These are phyloP conservation scores for Rissa tridactyla DNA, from an alignment of 2,113 vertebrate species.

Conservation along the genomic window DNA sequence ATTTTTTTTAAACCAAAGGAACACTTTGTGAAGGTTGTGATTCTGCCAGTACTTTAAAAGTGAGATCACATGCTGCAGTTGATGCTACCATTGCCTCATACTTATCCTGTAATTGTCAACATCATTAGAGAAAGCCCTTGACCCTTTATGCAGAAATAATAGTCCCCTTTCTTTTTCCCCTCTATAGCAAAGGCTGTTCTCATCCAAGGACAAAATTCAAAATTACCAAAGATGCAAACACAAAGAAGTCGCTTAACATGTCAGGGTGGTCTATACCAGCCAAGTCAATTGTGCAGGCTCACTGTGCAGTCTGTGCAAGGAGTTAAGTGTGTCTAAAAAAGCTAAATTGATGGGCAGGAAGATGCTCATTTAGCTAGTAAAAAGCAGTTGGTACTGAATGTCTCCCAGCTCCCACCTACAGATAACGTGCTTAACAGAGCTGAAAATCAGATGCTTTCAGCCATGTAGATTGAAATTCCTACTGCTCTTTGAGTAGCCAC, in stretches of 20 bases:
- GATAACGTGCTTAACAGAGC: background rate
- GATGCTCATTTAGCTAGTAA: background rate
- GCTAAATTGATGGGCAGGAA: background rate
- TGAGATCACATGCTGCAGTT: background rate
- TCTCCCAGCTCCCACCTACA: background rate
- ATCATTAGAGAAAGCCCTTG: background rate
- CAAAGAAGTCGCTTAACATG: background rate
- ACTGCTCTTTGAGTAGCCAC: background rate
- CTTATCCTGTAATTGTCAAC: background rate
- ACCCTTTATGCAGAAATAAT: background rate
- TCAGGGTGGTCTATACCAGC: background rate
- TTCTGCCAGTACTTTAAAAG: background rate
- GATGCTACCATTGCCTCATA: background rate
- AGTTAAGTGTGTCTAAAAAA: background rate
- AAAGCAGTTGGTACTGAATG: background rate
- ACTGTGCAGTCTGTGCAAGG: background rate
- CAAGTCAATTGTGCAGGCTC: background rate
- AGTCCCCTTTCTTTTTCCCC: accelerated
- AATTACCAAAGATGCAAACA: background rate
- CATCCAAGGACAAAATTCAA: background rate
- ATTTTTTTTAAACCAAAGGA: background rate
- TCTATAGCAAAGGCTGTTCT: background rate
- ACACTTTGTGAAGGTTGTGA: background rate
- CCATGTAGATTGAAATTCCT: background rate
- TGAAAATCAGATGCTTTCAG: background rate